Conservation (phyloP, 2,888 invertebrate genomes). For the Cephus runcator region DNA sequence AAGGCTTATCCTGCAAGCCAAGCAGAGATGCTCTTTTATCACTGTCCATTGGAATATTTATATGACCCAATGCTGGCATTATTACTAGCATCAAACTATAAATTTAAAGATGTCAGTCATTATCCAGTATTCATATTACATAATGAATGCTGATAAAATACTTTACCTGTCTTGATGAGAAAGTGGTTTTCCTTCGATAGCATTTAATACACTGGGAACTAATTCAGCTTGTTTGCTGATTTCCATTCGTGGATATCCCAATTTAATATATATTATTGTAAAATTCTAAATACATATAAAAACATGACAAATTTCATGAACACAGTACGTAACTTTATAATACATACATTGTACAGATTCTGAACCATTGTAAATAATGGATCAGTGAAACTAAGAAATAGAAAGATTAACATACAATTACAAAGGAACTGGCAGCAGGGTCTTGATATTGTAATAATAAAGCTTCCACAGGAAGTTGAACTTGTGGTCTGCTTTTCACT, state of each 20-base stretch:
- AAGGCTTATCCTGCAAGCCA: constrained; percentile 79
- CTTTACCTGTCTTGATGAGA: constrained; percentile 85
- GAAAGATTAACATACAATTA: constrained; percentile 72
- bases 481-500: constrained; percentile 83
- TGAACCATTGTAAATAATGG: not conserved
- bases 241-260: constrained; percentile 87
- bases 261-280: constrained; percentile 90
- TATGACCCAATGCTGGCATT: constrained; percentile 81
- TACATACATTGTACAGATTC: not conserved
- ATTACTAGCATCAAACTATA: constrained; percentile 82
- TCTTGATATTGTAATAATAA: constrained; percentile 84
- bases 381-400: not conserved
- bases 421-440: constrained; percentile 80
- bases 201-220: constrained; percentile 79
- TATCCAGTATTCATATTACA: constrained; percentile 8
- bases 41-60: constrained; percentile 74
- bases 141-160: constrained; percentile 7
- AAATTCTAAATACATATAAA: constrained; percentile 76
- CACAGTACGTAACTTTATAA: not conserved
- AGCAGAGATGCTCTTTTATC: constrained; percentile 74
- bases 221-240: constrained; percentile 79
- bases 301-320: constrained; percentile 8
- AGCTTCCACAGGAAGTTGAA: constrained; percentile 88
- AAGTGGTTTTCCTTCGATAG: constrained; percentile 83
- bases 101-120: constrained; percentile 5